Evolutionary conservation across 1,140 invertebrate genomes (phyloP).

Genomic region (Hyposmocoma kahamanoa): DNA sequence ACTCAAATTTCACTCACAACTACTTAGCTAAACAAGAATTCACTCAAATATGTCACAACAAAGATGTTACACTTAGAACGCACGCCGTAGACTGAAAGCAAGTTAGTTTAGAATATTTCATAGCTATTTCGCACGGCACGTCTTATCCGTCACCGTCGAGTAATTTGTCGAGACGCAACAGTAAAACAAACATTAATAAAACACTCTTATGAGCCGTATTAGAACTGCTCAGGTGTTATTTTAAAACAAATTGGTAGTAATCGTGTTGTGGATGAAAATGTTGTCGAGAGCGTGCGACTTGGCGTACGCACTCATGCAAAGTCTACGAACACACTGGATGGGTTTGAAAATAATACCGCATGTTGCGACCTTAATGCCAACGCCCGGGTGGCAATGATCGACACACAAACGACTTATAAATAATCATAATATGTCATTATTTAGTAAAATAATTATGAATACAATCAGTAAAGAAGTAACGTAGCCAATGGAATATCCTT

Average conservation of each 20-base stretch:
- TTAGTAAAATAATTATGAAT: no score
- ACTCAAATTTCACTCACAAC: no score
- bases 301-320: conserved; percentile 46
- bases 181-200: conserved; percentile 20
- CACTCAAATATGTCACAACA: not conserved
- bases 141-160: conserved; percentile 56
- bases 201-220: conserved; percentile 23
- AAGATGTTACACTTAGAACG: not conserved
- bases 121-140: conserved; percentile 58
- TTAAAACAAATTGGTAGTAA: conserved; percentile 11
- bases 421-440: no score
- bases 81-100: conserved; percentile 16
- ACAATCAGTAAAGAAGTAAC: no score
- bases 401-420: conserved; percentile 16
- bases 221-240: conserved; percentile 17
- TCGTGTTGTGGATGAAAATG: conserved; percentile 22
- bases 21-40: no score
- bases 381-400: conserved; percentile 32
- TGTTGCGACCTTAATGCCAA: conserved; percentile 26
- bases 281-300: conserved; percentile 43
- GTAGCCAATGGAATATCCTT: no score
- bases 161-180: conserved; percentile 39
- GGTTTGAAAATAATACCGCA: conserved; percentile 28
- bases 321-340: conserved; percentile 30
- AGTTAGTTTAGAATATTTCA: conserved; percentile 46